These are phyloP conservation scores for Plemyria rubiginata DNA, from an alignment of 2,888 invertebrate species.

Conservation along the genomic window DNA sequence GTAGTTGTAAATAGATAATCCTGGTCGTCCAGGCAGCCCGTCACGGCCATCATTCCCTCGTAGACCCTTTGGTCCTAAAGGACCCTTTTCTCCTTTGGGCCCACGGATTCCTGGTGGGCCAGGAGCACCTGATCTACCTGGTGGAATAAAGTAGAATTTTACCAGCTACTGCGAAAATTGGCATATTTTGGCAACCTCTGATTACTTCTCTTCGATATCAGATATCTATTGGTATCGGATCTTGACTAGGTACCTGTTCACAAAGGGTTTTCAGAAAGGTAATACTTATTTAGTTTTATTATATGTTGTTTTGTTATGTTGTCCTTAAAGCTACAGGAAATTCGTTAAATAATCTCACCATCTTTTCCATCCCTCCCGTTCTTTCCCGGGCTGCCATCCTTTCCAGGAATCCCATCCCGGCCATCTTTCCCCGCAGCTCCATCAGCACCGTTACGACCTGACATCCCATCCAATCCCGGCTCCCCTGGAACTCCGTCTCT, in stretches of 20 bases:
- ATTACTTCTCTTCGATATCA: no score
- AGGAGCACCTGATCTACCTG: slow-evolving; percentile 87
- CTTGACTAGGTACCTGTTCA: neutral
- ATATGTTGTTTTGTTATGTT: no score
- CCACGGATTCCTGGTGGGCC: slow-evolving; percentile 91
- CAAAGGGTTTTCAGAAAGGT: no score
- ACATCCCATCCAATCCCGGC: slow-evolving; percentile 94
- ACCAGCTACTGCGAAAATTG: no score
- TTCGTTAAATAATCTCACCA: neutral
- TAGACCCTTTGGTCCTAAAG: slow-evolving; percentile 88
- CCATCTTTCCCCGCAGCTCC: slow-evolving; percentile 92
- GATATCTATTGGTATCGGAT: neutral
- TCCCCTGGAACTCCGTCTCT: slow-evolving; percentile 96
- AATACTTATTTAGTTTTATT: no score
- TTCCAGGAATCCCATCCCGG: slow-evolving; percentile 87
- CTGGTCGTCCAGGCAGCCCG: slow-evolving; percentile 91
- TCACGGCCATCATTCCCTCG: slow-evolving; percentile 90
- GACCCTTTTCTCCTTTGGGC: slow-evolving; percentile 88
- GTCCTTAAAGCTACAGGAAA: neutral
- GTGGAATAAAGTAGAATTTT: neutral
- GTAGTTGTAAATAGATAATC: slow-evolving; percentile 91
- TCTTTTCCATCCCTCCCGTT: slow-evolving; percentile 81
- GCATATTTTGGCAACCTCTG: no score
- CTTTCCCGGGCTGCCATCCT: slow-evolving; percentile 89
- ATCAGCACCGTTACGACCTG: slow-evolving; percentile 93